A percentile compares a stretch with the other conserved stretches of the same genome.
These are phyloP conservation scores for Urophycis tenuis DNA, from an alignment of 2,797 vertebrate genomes.

Conservation along the genomic window DNA sequence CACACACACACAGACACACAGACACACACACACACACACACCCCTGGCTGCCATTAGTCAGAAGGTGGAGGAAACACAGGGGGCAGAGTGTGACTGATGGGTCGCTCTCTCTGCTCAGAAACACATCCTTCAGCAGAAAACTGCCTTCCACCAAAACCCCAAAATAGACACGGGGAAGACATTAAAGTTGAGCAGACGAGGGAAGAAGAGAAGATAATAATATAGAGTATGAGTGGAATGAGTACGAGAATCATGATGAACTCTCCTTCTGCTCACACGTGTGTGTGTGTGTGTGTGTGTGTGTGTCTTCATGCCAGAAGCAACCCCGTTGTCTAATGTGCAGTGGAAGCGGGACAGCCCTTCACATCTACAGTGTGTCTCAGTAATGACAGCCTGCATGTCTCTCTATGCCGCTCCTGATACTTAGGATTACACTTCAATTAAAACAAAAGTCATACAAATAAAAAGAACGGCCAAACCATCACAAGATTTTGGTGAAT, in stretches of 20 bases:
- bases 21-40: slow-evolving; percentile 16
- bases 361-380: neutral
- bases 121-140: slow-evolving; percentile 65
- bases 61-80: slow-evolving; percentile 49
- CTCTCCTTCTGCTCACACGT: neutral
- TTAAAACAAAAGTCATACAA: neutral
- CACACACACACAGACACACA: slow-evolving; percentile 7
- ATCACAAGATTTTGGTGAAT: neutral
- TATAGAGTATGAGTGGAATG: neutral
- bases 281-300: neutral
- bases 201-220: slow-evolving; percentile 38
- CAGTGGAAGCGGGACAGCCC: neutral
- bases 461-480: neutral
- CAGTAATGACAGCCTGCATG: neutral
- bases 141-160: slow-evolving; percentile 51
- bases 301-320: slow-evolving; percentile 8
- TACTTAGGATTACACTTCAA: too few relatives aligned
- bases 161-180: slow-evolving; percentile 67
- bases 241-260: neutral
- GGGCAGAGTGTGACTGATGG: slow-evolving; percentile 66
- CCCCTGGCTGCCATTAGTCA: slow-evolving; percentile 61
- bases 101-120: slow-evolving; percentile 56
- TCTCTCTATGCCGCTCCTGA: neutral
- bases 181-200: slow-evolving; percentile 64
- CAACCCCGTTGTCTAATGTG: neutral